A percentile compares a stretch with the other conserved stretches of the same genome.
Evolutionary conservation across 2,113 vertebrate genomes (phyloP).

Genomic region (Calidris pugnax): DNA sequence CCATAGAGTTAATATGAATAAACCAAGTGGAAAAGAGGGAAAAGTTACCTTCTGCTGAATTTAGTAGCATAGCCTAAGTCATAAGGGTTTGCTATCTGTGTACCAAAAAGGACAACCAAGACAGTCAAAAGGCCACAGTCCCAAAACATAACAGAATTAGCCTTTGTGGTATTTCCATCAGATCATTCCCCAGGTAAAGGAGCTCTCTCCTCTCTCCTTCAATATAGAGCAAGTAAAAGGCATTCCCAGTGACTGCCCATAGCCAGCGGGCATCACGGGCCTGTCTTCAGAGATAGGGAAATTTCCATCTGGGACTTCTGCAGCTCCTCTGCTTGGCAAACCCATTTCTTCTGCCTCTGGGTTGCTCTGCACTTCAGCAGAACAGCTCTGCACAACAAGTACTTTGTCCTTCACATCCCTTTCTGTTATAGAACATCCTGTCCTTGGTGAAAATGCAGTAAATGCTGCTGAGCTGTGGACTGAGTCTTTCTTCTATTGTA

Average conservation of each 20-base stretch:
- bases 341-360: background rate
- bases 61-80: background rate
- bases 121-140: background rate
- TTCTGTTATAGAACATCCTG: background rate
- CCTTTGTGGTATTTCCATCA: background rate
- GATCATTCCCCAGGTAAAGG: background rate
- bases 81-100: background rate
- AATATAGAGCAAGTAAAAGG: fast-evolving
- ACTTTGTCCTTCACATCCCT: background rate
- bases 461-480: background rate
- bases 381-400: background rate
- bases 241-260: background rate
- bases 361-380: background rate
- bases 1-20: background rate
- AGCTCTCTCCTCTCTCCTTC: background rate
- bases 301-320: fast-evolving
- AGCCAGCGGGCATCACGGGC: background rate
- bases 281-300: background rate
- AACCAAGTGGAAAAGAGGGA: background rate
- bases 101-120: background rate
- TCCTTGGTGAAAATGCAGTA: background rate
- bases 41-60: background rate
- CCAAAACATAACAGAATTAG: background rate
- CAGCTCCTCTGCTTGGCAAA: background rate
- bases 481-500: background rate